Base-by-base conservation (phyloP, 2,888 invertebrate species). In the Therioaphis trifolii region DNA sequence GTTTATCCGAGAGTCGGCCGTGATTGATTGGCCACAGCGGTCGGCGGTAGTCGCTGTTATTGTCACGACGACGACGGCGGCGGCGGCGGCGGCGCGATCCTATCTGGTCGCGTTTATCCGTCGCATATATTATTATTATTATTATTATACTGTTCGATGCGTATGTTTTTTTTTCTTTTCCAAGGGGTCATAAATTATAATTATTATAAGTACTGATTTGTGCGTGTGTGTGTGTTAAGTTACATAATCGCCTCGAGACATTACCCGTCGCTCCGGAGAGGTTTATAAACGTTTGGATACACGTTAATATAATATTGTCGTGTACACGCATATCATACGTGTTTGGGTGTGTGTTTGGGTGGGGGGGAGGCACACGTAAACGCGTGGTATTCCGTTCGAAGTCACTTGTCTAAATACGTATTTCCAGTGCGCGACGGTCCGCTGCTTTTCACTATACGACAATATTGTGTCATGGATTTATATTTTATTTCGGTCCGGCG, bases 1-100 rank as follows among this genome's bases (percentile, higher is more conserved):
- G 43, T 55, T 71, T 69, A 69, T 69, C 69, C 69, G 24, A 27
- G 76, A 69, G 29, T 58, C 14, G 27, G n/a, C 58, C 43, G 80
- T 80, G 80, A 80, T 80, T 71, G 80, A 80, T 80, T 71, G 80
- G 46, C 35, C 55, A 15, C 80, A 46, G 71, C 27, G 21, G 68
- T 68, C 58, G 71, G 58, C 49, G 21, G 58, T 5, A 29, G 55
- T 69, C 58, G 24, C 35, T 18, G 24, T 69, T 58, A 79, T 79
- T 79, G 79, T 79, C 71, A n/a, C 58, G 71, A n/a, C n/a, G n/a
- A n/a, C n/a, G n/a, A n/a, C n/a, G n/a, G n/a, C n/a, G n/a, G n/a
- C n/a, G n/a, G n/a, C n/a, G n/a, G n/a, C n/a, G n/a, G n/a, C n/a
- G 71, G 14, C 55, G 55, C 43, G 68, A 79, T 79, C 7, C n/a